Evolutionary conservation across 2,888 invertebrate genomes (phyloP).

Genomic region (Zele albiditarsus): DNA sequence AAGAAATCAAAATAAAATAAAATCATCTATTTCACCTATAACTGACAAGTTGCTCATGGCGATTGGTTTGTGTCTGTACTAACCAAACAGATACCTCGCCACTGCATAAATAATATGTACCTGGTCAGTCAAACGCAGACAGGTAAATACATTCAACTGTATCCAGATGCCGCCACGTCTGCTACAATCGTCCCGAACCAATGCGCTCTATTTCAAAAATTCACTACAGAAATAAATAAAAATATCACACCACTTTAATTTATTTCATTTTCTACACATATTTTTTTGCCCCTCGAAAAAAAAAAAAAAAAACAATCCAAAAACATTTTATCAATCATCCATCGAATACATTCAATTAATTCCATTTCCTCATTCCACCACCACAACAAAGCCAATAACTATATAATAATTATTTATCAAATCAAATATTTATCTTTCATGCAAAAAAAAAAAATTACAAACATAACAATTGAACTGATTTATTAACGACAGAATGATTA

Average conservation of each 20-base stretch:
- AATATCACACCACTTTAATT: no score
- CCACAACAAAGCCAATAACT: no score
- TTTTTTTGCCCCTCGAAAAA: not conserved
- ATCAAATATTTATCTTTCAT: not conserved
- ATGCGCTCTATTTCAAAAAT: slow-evolving; percentile 11
- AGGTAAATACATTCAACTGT: not conserved
- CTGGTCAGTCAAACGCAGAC: slow-evolving; percentile 5
- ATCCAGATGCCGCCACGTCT: slow-evolving; percentile 30
- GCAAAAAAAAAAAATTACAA: not conserved
- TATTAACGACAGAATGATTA: no score
- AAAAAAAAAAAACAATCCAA: no score
- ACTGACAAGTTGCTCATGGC: not conserved
- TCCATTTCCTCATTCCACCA: not conserved
- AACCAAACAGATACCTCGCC: not conserved
- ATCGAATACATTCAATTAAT: not conserved
- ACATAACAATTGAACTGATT: slow-evolving; percentile 7
- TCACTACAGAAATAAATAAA: no score
- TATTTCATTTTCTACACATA: no score
- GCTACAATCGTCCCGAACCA: not conserved
- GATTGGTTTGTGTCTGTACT: not conserved
- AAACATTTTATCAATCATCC: not conserved
- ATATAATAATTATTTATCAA: no score
- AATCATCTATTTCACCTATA: not conserved
- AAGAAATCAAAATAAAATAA: not conserved
- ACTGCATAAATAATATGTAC: not conserved